A percentile compares a stretch with the other conserved stretches of the same genome.
Evolutionary conservation across 2,113 vertebrate species (phyloP).

Genomic region (Pteropus alecto): DNA sequence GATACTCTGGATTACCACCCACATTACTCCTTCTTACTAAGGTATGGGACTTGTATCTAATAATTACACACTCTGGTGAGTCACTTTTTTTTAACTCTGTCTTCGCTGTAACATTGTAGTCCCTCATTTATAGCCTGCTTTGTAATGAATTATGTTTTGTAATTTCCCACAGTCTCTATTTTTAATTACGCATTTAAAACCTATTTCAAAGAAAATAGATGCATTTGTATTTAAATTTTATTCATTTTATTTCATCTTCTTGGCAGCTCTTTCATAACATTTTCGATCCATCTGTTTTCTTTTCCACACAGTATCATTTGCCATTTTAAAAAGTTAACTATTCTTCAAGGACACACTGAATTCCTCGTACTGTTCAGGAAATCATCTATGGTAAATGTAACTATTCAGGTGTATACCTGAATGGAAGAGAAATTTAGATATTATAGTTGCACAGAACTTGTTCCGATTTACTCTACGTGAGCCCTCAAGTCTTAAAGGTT

Average conservation of each 20-base stretch:
- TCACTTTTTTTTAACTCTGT: not conserved
- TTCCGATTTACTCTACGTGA: not conserved
- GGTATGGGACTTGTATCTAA: not conserved
- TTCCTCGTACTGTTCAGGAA: not conserved
- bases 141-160: not conserved
- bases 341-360: not conserved
- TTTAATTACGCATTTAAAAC: slow-evolving; percentile 22
- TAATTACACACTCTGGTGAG: not conserved
- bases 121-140: not conserved
- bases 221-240: not conserved
- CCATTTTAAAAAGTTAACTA: not conserved
- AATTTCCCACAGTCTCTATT: not conserved
- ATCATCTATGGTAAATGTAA: not conserved
- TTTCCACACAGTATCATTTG: not conserved
- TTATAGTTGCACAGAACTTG: not conserved
- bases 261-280: not conserved
- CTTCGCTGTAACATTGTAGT: not conserved
- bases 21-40: not conserved
- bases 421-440: not conserved
- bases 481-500: not conserved
- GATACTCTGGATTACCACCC: not conserved
- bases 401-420: not conserved
- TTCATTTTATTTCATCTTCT: not conserved
- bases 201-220: not conserved
- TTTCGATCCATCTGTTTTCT: not conserved